Base-by-base conservation (phyloP, 2,797 vertebrate genomes). In the Petrocephalus sullivani region DNA sequence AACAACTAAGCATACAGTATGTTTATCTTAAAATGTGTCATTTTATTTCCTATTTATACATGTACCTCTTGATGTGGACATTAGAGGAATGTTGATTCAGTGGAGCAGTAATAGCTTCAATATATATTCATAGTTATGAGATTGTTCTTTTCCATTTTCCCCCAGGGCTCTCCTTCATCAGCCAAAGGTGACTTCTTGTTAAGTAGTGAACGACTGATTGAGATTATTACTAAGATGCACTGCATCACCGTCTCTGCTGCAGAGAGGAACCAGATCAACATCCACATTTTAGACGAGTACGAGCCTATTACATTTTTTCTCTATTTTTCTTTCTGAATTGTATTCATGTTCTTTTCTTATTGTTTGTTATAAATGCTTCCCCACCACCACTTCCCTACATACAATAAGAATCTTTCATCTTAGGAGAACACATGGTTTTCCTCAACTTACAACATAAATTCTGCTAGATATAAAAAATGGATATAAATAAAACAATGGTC, bases 201-300 rank as follows among this genome's bases (percentile, higher is more conserved):
- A 90, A 98, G 97, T 95, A 99, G 98, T 0, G 97, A 99, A 87
- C 98, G 97, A 89, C 95, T 99, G 90, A 99, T 99, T 87, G 98
- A 99, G 94, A 98, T 98, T 93, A 97, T 98, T 94, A 99, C 98
- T 92, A 99, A 99, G 92, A 96, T 99, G 1, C 97, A 98, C 90
- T 96, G 97, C 90, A 96, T 95, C 0, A 96, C 96, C 0, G 94
- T 97, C 91, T 96, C 96, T 88, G 94, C 96, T 71, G 96, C 97
- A 58, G 96, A 97, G 89, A 95, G 96, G 91, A 97, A 97, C 91
- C 97, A 96, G 91, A 96, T 99, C 92, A 96, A 94, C 92, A 93
- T 99, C 0, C 96, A 99, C 94, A 99, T 99, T 94, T 97, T 97
- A 1, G 98, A 99, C 90, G 98, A 99, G 98, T 99, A 97, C 87